phyloP scores from a whole-genome alignment of 2,888 invertebrate genomes.

The Phortica magna region DNA sequence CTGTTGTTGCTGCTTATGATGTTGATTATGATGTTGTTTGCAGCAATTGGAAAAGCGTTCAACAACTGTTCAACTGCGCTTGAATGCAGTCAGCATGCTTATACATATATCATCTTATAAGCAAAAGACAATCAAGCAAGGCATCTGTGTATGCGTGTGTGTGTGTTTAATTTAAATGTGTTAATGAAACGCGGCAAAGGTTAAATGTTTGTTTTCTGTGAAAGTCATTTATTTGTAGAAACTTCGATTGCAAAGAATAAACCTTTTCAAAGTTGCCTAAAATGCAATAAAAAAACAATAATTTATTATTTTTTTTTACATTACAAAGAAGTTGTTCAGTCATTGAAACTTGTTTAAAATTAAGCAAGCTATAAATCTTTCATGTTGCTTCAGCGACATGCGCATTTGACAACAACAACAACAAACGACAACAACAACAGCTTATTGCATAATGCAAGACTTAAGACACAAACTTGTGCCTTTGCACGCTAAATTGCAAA shows the following conservation, averaged over 20 bases:
- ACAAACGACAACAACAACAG: too few species aligned
- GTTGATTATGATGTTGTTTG: conserved; percentile 32
- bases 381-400: too few species aligned
- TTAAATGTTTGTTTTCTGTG: conserved; percentile 70
- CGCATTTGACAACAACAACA: background rate
- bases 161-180: background rate
- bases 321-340: background rate
- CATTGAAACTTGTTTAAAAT: background rate
- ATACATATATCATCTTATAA: background rate
- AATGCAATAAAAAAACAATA: too few species aligned
- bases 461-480: conserved; percentile 6
- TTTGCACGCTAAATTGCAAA: background rate
- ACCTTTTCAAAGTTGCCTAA: too few species aligned
- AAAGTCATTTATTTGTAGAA: conserved; percentile 48
- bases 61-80: background rate
- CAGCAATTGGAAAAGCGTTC: too few species aligned
- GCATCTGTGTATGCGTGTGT: background rate
- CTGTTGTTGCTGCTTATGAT: conserved; percentile 24
- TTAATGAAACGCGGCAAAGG: background rate
- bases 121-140: background rate
- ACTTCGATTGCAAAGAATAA: too few species aligned
- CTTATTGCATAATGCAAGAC: conserved; percentile 11
- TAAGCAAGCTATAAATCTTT: background rate
- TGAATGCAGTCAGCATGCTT: background rate
- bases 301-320: too few species aligned